Base-by-base conservation (phyloP, 2,113 vertebrate genomes). In the Eretmochelys imbricata region DNA sequence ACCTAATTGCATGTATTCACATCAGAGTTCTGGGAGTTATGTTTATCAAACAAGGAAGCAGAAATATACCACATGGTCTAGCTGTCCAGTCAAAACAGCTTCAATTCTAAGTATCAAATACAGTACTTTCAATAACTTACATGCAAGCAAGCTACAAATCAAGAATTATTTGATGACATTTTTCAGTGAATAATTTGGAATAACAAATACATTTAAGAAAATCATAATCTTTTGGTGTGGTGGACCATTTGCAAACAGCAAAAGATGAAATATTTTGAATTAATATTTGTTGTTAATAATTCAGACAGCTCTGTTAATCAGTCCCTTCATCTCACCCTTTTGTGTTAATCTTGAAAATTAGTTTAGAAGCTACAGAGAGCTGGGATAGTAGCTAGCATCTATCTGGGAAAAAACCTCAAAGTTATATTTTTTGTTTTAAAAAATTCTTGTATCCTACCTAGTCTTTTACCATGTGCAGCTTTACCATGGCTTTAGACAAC, bases 311-410 rank as follows among this genome's bases (percentile, higher is more conserved):
- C 94, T 79, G 82, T 65, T 95, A 80, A 53, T 84, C 91, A 94
- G 92, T 78, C 24, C 75, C n/a, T 78, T 25, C 75, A 78, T 78
- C 42, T 48, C 42, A 16, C 22, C 24, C 20, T 78, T 48, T 78
- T 46, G 95, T 97, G 94, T 94, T 93, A 95, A 95, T 95, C 57
- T 95, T 80, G 85, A 88, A 91, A 96, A 91, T 87, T 49, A 35
- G 16, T 76, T 46, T 82, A 69, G 88, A 95, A 96, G 78, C 84
- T 69, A 85, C 80, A 80, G 92, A n/a, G 53, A 42, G 22, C 79
- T 17, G 69, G 10, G 29, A 54, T 59, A 55, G 76, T 72, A 85
- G 51, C 75, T 85, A n/a, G 88, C 82, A 55, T 35, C 50, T 84
- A 75, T 76, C 53, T 82, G 84, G 69, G 76, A 88, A 84, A 87